Evolutionary conservation across 2,113 vertebrate species (phyloP), one percentile per base, ranked within the genome.

Genomic region (Nibea albiflora): DNA sequence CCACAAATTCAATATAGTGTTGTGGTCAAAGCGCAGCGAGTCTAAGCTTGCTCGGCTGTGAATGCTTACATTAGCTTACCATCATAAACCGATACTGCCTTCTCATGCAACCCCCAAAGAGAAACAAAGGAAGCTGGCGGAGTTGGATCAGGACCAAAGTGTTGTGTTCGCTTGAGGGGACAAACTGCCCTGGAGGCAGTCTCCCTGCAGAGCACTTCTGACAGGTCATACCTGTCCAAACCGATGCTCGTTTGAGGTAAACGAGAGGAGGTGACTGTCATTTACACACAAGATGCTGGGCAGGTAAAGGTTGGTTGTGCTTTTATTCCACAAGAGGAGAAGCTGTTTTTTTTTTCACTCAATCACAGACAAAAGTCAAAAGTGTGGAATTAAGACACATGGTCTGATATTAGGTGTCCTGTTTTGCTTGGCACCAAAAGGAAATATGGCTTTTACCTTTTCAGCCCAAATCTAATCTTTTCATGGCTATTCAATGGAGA

Each of bases 161-260:
- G 76, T 83, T 22, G 12, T 61, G 67, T 86, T 77, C 17, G 44
- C 61, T 75, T 58, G 74, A 76, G 35, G 79, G 83, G 50, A 68
- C 80, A 77, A 83, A 78, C 16, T 87, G 81, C 82, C 58, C 77
- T 22, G 67, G 46, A 78, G 76, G 78, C 84, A 75, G 44, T 80
- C 82, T 83, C 67, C 78, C 76, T 68, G 47, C 61, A 35, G 64
- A 77, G 60, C 46, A 65, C 62, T 64, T 54, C 60, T 83, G 81
- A 85, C 73, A 87, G 84, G 60, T 35, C 62, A 11, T 24, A 39
- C 52, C 68, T 61, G 83, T 76, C 76, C 39, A 52, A 85, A 82
- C 78, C 76, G 75, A 89, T 49, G 73, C 83, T 76, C 44, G 50
- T 73, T 75, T 64, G 46, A 84, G 72, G 46, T 70, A 69, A 76